Evolutionary conservation across 2,113 vertebrate species (phyloP).

Genomic region (Albula glossodonta): DNA sequence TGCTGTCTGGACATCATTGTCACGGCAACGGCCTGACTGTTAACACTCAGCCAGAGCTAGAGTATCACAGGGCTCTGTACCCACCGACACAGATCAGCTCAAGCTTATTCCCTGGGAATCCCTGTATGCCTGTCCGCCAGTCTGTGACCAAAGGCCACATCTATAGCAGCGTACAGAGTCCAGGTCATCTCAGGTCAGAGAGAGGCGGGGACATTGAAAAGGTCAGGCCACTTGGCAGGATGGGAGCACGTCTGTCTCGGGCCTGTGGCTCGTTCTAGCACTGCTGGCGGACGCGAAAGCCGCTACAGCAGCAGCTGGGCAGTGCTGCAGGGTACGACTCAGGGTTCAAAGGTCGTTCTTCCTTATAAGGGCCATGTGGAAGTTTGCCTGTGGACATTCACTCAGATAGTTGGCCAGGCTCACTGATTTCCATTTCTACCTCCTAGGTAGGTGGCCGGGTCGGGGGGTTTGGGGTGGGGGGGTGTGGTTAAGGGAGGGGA

Average conservation of each 20-base stretch:
- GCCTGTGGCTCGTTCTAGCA: background rate
- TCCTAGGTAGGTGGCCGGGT: no score
- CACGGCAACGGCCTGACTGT: background rate
- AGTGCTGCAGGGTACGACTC: background rate
- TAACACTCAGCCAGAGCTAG: background rate
- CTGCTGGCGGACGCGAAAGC: background rate
- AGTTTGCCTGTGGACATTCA: background rate
- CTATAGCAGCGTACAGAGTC: background rate
- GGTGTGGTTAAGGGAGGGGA: no score
- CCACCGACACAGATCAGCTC: background rate
- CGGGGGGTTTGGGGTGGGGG: no score
- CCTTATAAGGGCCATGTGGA: background rate
- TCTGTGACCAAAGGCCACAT: background rate
- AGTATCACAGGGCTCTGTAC: background rate
- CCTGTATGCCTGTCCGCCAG: background rate
- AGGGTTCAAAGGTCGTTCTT: background rate
- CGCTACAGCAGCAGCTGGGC: background rate
- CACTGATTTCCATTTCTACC: no score
- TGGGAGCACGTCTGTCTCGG: background rate
- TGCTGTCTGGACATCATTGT: background rate
- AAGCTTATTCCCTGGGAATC: background rate
- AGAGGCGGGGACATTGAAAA: background rate
- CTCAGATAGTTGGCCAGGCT: no score
- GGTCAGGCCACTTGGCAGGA: background rate
- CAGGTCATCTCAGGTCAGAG: background rate